phyloP scores from a whole-genome alignment of 2,797 vertebrate genomes.

The Argentina silus region DNA sequence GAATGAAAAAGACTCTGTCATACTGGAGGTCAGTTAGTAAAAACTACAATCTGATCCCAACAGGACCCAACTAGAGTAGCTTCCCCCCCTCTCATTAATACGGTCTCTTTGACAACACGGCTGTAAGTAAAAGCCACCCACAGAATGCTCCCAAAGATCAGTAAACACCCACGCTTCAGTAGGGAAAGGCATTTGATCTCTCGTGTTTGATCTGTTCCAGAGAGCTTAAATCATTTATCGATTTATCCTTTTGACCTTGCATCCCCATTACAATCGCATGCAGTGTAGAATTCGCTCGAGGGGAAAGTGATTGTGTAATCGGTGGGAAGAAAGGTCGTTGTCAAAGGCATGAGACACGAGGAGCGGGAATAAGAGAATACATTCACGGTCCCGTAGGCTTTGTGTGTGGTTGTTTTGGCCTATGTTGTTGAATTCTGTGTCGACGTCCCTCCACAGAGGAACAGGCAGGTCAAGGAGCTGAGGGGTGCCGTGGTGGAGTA shows the following conservation, averaged over 20 bases:
- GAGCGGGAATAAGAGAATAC: neutral
- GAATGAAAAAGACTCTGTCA: slow-evolving; percentile 78
- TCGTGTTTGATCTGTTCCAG: neutral
- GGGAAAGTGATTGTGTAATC: neutral
- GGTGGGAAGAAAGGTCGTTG: neutral
- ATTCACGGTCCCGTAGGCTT: neutral
- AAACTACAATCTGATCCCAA: no score
- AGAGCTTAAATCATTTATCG: no score
- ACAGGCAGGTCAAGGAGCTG: slow-evolving; percentile 82
- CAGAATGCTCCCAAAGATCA: neutral
- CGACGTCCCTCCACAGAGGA: slow-evolving; percentile 73
- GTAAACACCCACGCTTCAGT: neutral
- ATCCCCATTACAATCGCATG: neutral
- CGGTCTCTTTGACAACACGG: neutral
- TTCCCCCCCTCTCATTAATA: neutral
- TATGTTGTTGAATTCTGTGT: neutral
- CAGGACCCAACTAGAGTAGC: neutral
- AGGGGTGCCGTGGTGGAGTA: slow-evolving; percentile 83
- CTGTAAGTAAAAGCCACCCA: neutral
- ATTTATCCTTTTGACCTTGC: neutral
- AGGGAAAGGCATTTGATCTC: neutral
- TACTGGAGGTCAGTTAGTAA: slow-evolving; percentile 79
- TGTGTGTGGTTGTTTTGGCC: neutral
- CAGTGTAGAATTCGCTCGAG: neutral
- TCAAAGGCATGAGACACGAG: neutral